phyloP scores from a whole-genome alignment of 2,113 vertebrate species.

The Paracanthobrama guichenoti region DNA sequence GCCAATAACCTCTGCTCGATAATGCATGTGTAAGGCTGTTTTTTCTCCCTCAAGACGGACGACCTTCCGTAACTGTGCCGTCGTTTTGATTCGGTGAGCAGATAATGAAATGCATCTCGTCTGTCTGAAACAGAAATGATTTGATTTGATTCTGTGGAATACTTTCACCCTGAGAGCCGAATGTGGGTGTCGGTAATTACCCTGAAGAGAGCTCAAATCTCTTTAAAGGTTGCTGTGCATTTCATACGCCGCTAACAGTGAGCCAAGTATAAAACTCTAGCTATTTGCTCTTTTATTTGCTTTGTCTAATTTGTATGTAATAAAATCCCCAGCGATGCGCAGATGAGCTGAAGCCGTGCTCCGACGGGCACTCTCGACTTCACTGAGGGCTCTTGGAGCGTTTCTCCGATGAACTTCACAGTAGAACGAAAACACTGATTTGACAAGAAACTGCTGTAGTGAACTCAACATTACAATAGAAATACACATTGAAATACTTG shows the following conservation, averaged over 20 bases:
- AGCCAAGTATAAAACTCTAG: neutral
- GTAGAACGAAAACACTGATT: neutral
- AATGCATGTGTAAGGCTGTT: neutral
- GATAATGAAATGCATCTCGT: neutral
- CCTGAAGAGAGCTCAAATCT: neutral
- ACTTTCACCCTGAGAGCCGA: neutral
- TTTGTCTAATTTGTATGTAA: neutral
- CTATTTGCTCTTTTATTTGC: slow-evolving; percentile 10
- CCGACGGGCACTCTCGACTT: neutral
- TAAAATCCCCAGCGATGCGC: neutral
- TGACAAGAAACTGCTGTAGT: neutral
- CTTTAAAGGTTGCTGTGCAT: neutral
- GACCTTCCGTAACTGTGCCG: neutral
- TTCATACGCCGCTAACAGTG: neutral
- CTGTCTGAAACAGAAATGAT: slow-evolving; percentile 11
- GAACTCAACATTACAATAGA: neutral
- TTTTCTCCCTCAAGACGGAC: neutral
- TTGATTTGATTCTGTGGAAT: slow-evolving; percentile 7
- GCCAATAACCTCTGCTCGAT: slow-evolving; percentile 16
- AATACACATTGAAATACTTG: neutral
- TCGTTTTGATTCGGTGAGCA: neutral
- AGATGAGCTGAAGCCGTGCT: neutral
- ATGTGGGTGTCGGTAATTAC: slow-evolving; percentile 20
- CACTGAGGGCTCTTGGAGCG: neutral
- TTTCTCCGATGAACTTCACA: neutral